Conservation (phyloP, 2,113 vertebrate genomes). For the Gambusia affinis region DNA sequence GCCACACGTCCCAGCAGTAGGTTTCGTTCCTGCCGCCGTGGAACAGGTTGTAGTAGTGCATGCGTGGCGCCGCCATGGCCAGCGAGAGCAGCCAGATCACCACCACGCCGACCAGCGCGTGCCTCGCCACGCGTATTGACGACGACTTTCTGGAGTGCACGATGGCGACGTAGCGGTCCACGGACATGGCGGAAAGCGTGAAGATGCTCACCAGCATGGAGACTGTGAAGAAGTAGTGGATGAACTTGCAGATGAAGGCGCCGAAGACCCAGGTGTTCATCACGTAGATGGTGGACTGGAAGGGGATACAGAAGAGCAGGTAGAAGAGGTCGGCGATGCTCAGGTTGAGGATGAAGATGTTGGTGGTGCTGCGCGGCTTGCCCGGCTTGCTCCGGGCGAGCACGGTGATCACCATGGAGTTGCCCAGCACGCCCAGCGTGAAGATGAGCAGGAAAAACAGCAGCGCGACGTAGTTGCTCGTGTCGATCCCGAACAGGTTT, state of each 20-base stretch:
- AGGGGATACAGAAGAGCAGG: constrained; percentile 95
- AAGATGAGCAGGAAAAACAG: constrained; percentile 92
- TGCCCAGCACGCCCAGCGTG: constrained; percentile 90
- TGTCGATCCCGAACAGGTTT: constrained; percentile 85
- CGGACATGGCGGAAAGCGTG: constrained; percentile 94
- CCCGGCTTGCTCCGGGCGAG: constrained; percentile 89
- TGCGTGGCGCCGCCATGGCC: constrained; percentile 91
- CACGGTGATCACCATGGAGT: constrained; percentile 94
- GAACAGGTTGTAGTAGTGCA: constrained; percentile 89
- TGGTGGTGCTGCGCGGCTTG: constrained; percentile 91
- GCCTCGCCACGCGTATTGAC: constrained; percentile 84
- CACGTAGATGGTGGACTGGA: constrained; percentile 93
- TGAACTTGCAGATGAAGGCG: constrained; percentile 94
- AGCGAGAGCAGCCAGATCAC: constrained; percentile 92
- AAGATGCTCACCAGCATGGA: constrained; percentile 99
- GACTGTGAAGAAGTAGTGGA: constrained; percentile 95
- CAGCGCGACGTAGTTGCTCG: constrained; percentile 90
- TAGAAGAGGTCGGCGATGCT: constrained; percentile 96
- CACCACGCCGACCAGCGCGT: constrained; percentile 86
- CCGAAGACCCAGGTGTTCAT: constrained; percentile 93
- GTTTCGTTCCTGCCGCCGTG: constrained; percentile 84
- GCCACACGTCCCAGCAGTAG: constrained; percentile 96
- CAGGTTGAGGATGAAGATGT: constrained; percentile 95
- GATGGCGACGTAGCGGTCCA: constrained; percentile 96
- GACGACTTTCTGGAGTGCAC: constrained; percentile 94